Evolutionary conservation across 2,797 vertebrate genomes (phyloP).

Genomic region (Gymnoscopelus microlampas): DNA sequence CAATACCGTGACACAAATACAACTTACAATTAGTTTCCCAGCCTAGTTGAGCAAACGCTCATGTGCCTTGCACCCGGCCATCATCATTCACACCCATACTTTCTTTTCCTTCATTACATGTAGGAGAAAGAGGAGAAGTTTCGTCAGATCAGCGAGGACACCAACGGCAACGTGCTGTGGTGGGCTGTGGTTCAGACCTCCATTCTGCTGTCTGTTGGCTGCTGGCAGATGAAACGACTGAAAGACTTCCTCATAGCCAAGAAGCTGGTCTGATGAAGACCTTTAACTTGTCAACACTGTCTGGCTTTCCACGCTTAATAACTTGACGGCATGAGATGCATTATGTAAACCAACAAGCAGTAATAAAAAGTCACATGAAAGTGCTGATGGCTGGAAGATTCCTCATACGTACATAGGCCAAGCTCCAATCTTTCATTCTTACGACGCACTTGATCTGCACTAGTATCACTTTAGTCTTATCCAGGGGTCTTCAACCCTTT

Average conservation of each 20-base stretch:
- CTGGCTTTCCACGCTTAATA: background rate
- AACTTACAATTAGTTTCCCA: background rate
- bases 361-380: no score
- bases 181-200: conserved; percentile 89
- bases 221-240: conserved; percentile 93
- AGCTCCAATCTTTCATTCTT: no score
- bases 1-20: background rate
- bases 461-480: no score
- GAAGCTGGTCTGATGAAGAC: conserved; percentile 86
- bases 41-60: background rate
- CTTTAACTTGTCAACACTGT: conserved; percentile 1
- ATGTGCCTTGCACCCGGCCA: background rate
- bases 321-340: background rate
- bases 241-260: conserved; percentile 94
- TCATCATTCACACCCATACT: no score
- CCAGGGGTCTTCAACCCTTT: no score
- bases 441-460: no score
- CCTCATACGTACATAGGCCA: no score
- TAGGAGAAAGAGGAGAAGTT: conserved; percentile 92
- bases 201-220: conserved; percentile 85
- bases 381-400: no score
- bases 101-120: background rate
- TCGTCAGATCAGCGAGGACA: conserved; percentile 88
- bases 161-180: conserved; percentile 90
- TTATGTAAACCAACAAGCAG: no score